Evolutionary conservation across 2,888 invertebrate genomes (phyloP), one percentile per base, ranked within the genome.

Genomic region (Prosapia bicincta): DNA sequence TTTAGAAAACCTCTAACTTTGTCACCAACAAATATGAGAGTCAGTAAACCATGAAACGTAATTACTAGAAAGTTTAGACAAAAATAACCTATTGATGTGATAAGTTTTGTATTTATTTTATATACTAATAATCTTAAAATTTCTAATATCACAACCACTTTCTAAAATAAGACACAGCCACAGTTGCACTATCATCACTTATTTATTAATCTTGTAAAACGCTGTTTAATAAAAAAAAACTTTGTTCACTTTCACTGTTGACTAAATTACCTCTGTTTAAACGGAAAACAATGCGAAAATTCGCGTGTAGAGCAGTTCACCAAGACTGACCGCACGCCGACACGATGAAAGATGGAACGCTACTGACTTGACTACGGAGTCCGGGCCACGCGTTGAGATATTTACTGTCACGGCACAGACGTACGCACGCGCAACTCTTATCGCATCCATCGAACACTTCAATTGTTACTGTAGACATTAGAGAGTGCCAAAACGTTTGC

Each of bases 401-500:
- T n/a, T n/a, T n/a, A n/a, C n/a, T n/a, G n/a, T n/a, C 54, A 69
- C 23, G 20, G 26, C 69, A 54, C 28, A 15, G 54, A 69, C 69
- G 43, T 68, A 10, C 69, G 68, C n/a, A 9, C 3, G 6, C 38
- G n/a, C 43, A 15, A 7, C 67, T 32, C 74, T 66, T 74, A 74
- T 72, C 67, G 30, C 67, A 30, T 38, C 67, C 38, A 72, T 74
- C 74, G 74, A 74, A 74, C 74, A 74, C 69, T 65, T 74, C 74
- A 74, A 73, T 73, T 74, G 74, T 74, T 54, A 43, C 69, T 3
- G 20, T 32, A 23, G 74, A 38, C 38, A 13, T 15, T 9, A 13
- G 38, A 38, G 38, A 38, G 38, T 38, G 38, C 38, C 38, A 38
- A 38, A 38, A 38, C 38, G 6, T 38, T 38, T 15, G 7, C 7